These are phyloP conservation scores for Etheostoma nigrum DNA, from an alignment of 2,797 vertebrate genomes.

Conservation along the genomic window DNA sequence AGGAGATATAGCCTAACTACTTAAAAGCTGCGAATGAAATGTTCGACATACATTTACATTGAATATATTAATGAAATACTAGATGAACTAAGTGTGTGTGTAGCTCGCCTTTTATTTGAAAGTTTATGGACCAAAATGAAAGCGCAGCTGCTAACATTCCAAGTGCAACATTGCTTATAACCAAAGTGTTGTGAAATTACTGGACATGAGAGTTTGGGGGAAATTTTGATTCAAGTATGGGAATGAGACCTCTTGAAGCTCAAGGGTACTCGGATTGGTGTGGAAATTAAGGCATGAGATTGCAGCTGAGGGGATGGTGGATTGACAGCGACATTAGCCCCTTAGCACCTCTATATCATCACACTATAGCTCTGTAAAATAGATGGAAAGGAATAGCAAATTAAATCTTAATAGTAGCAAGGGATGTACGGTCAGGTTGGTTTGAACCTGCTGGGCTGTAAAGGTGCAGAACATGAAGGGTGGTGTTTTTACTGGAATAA, in stretches of 20 bases:
- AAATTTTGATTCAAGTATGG: constrained; percentile 74
- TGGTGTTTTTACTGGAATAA: constrained; percentile 67
- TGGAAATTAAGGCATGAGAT: constrained; percentile 78
- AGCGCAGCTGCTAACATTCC: constrained; percentile 50
- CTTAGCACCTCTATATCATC: constrained; percentile 66
- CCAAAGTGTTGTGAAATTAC: constrained; percentile 71
- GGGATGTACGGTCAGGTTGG: constrained; percentile 62
- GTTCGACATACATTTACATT: constrained; percentile 68
- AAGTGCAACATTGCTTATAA: constrained; percentile 61
- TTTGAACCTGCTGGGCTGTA: constrained; percentile 63
- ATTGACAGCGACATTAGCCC: constrained; percentile 77
- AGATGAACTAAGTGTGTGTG: constrained; percentile 34
- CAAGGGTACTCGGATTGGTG: constrained; percentile 73
- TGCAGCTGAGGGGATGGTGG: constrained; percentile 63
- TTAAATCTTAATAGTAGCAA: constrained; percentile 74
- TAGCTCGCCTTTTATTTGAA: constrained; percentile 27
- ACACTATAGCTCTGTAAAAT: constrained; percentile 53
- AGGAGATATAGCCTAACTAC: constrained; percentile 72
- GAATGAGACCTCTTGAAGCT: constrained; percentile 77
- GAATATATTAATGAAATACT: constrained; percentile 62
- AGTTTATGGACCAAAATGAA: constrained; percentile 36
- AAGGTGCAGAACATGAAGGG: constrained; percentile 56
- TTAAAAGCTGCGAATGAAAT: constrained; percentile 63
- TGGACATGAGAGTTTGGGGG: constrained; percentile 66
- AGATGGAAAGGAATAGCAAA: constrained; percentile 76